Evolutionary conservation across 2,113 vertebrate species (phyloP).

Genomic region (Chelonoidis abingdonii): DNA sequence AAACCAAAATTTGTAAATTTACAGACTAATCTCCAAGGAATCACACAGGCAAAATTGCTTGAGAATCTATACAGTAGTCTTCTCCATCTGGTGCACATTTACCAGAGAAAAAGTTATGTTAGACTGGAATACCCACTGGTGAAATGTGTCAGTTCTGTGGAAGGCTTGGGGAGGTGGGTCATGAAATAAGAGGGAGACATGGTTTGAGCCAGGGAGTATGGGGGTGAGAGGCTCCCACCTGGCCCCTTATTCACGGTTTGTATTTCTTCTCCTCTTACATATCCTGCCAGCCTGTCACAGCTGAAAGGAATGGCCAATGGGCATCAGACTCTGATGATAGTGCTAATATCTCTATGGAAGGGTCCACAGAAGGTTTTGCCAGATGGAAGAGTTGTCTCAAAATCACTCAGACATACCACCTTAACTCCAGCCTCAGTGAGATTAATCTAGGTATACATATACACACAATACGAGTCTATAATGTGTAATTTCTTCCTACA

Average conservation of each 20-base stretch:
- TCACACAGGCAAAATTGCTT: conserved; percentile 25
- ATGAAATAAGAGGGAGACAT: accelerated
- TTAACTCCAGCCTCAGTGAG: background rate
- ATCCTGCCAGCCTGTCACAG: background rate
- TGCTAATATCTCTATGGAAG: accelerated
- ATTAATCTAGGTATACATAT: background rate
- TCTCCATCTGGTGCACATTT: conserved; percentile 57
- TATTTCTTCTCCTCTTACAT: background rate
- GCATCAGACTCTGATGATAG: background rate
- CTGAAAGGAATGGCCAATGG: background rate
- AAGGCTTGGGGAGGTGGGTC: background rate
- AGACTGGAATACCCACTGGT: conserved; percentile 11
- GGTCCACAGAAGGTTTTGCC: background rate
- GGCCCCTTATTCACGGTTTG: background rate
- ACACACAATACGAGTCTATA: background rate
- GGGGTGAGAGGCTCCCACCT: background rate
- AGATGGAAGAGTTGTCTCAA: background rate
- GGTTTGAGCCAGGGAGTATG: background rate
- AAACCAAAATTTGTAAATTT: background rate
- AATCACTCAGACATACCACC: background rate
- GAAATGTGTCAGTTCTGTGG: background rate
- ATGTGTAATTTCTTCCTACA: background rate
- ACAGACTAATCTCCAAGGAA: background rate
- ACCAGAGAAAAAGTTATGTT: conserved; percentile 30
- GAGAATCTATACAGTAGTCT: conserved; percentile 30